Evolutionary conservation across 2,113 vertebrate species (phyloP).

Genomic region (Chionomys nivalis): DNA sequence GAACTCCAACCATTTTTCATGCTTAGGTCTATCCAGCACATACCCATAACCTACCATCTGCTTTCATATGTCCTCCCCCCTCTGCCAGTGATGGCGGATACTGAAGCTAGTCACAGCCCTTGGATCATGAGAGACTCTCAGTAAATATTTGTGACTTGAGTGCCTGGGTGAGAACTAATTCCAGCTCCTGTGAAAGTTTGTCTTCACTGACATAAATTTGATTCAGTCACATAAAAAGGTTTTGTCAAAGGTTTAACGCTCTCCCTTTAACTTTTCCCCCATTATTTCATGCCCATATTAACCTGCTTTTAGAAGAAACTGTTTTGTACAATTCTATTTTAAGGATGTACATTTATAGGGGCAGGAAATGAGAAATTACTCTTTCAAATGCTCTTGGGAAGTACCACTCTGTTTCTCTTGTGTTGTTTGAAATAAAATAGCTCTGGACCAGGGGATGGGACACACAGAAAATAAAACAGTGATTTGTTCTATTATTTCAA

Average conservation of each 20-base stretch:
- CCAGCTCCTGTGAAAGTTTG: neutral
- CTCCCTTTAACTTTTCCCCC: neutral
- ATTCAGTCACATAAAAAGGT: neutral
- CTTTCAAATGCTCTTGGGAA: conserved; percentile 74
- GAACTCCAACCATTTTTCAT: fast-evolving
- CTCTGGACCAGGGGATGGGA: conserved; percentile 41
- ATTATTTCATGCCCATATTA: conserved; percentile 61
- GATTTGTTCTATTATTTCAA: conserved; percentile 47
- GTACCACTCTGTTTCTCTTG: conserved; percentile 61
- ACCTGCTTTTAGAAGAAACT: conserved; percentile 68
- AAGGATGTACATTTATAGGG: conserved; percentile 61
- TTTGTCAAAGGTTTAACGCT: conserved; percentile 41
- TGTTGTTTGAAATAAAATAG: conserved; percentile 75
- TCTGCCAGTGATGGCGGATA: neutral
- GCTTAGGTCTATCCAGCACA: neutral
- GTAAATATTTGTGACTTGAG: neutral
- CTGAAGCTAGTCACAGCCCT: neutral
- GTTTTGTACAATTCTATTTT: conserved; percentile 67
- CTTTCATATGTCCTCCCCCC: neutral
- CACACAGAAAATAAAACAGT: conserved; percentile 46
- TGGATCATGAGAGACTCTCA: neutral
- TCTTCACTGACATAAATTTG: conserved; percentile 30
- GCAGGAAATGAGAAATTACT: conserved; percentile 74
- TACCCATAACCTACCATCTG: neutral
- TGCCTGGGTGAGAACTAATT: neutral